These are phyloP conservation scores for Hystrix cristata DNA, from an alignment of 2,113 vertebrate species.

Conservation along the genomic window DNA sequence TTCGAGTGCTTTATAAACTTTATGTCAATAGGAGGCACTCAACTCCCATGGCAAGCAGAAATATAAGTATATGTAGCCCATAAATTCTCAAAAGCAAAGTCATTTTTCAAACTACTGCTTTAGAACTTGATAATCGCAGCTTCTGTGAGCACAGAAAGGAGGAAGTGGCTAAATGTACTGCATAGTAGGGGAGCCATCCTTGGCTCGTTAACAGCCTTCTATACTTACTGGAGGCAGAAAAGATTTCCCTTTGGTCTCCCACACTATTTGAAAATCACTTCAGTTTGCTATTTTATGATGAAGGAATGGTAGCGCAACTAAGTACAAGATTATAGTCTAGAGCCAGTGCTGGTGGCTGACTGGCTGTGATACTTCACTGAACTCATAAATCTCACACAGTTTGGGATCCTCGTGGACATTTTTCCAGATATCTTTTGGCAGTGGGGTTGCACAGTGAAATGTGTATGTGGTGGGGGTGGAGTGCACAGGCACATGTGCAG, in stretches of 20 bases:
- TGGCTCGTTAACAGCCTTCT: constrained; percentile 59
- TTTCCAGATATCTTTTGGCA: background rate
- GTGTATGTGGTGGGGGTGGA: background rate
- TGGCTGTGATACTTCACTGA: background rate
- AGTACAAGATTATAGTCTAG: constrained; percentile 55
- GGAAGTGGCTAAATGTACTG: constrained; percentile 30
- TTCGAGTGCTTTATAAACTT: constrained; percentile 69
- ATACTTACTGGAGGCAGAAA: constrained; percentile 57
- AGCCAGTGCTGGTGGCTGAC: constrained; percentile 13
- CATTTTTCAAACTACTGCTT: constrained; percentile 75
- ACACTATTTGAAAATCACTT: constrained; percentile 71
- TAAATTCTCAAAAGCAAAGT: constrained; percentile 60
- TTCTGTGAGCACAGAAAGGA: constrained; percentile 43
- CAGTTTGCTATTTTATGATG: constrained; percentile 69
- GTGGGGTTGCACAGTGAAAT: background rate
- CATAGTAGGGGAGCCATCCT: background rate
- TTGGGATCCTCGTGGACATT: background rate
- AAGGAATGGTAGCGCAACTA: constrained; percentile 57
- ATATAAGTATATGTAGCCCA: constrained; percentile 39
- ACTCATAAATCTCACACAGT: constrained; percentile 28
- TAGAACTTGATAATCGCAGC: constrained; percentile 69
- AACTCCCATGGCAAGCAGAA: constrained; percentile 60
- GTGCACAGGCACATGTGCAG: background rate
- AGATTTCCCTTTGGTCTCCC: constrained; percentile 71
- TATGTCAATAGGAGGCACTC: constrained; percentile 62